Percentiles rank a stretch among this genome's conserved stretches.
phyloP scores from a whole-genome alignment of 2,888 invertebrate species.

The Leistus spinibarbis region DNA sequence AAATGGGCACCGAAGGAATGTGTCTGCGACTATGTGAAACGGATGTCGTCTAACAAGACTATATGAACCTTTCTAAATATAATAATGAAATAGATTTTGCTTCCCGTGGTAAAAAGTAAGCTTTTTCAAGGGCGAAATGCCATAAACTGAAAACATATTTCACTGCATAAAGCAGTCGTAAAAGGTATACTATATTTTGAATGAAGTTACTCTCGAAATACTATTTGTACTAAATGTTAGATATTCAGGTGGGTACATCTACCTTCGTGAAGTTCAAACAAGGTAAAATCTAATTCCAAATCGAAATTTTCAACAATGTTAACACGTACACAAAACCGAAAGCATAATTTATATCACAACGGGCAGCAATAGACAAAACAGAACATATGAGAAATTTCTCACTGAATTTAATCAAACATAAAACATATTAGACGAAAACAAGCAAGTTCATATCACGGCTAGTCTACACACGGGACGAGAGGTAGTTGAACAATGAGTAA shows the following conservation, averaged over 20 bases:
- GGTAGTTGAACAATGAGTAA: background rate
- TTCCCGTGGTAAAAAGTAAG: background rate
- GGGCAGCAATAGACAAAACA: background rate
- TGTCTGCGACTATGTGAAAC: background rate
- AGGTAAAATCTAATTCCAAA: background rate
- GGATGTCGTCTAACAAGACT: background rate
- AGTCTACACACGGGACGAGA: background rate
- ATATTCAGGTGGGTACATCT: too few relatives aligned
- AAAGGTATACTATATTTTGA: too few relatives aligned
- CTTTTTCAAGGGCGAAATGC: background rate
- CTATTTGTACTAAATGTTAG: too few relatives aligned
- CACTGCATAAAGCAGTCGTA: too few relatives aligned
- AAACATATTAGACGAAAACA: background rate
- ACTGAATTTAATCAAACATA: background rate
- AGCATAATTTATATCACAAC: background rate
- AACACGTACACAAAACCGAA: background rate
- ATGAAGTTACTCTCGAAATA: too few relatives aligned
- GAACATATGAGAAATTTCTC: background rate
- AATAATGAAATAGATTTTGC: background rate
- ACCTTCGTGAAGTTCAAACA: too few relatives aligned
- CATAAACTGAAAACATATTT: background rate
- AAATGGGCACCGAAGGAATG: slow-evolving; percentile 7
- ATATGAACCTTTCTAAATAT: background rate
- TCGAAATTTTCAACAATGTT: background rate
- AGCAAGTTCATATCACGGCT: background rate